Percentiles rank a stretch among this genome's conserved stretches.
phyloP scores from a whole-genome alignment of 2,113 vertebrate genomes.

The Corythornis madagascariensis region DNA sequence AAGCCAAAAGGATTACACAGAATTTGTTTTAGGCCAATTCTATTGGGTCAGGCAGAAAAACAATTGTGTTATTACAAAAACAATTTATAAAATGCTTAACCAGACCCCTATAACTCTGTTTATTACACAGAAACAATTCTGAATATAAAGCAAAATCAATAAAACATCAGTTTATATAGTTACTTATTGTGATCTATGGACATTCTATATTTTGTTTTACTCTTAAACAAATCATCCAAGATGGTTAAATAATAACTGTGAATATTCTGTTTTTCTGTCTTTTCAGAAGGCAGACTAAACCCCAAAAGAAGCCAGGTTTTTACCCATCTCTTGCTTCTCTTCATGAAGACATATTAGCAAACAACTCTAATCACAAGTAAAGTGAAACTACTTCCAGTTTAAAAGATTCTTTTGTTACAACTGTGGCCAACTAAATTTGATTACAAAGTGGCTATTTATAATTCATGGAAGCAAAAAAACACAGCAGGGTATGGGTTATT shows the following conservation, averaged over 20 bases:
- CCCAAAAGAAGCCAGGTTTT: background rate
- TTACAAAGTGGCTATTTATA: slow-evolving; percentile 35
- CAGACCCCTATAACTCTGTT: background rate
- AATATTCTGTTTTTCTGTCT: background rate
- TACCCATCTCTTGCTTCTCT: background rate
- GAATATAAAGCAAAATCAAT: background rate
- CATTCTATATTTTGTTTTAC: background rate
- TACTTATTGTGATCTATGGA: background rate
- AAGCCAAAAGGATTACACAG: slow-evolving; percentile 15
- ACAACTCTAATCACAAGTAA: background rate
- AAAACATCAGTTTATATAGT: background rate
- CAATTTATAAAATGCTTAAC: slow-evolving; percentile 20
- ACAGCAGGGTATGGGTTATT: slow-evolving; percentile 31
- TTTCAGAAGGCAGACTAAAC: background rate
- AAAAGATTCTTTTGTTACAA: slow-evolving; percentile 1
- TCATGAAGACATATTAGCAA: background rate
- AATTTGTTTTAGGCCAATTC: slow-evolving; percentile 17
- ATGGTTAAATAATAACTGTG: background rate
- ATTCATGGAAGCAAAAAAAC: slow-evolving; percentile 1
- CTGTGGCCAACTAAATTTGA: background rate
- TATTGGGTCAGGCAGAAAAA: background rate
- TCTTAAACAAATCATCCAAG: background rate
- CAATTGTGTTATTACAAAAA: background rate
- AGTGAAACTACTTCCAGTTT: background rate
- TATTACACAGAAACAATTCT: background rate